Evolutionary conservation across 2,113 vertebrate genomes (phyloP).

Genomic region (Alethe castanea): DNA sequence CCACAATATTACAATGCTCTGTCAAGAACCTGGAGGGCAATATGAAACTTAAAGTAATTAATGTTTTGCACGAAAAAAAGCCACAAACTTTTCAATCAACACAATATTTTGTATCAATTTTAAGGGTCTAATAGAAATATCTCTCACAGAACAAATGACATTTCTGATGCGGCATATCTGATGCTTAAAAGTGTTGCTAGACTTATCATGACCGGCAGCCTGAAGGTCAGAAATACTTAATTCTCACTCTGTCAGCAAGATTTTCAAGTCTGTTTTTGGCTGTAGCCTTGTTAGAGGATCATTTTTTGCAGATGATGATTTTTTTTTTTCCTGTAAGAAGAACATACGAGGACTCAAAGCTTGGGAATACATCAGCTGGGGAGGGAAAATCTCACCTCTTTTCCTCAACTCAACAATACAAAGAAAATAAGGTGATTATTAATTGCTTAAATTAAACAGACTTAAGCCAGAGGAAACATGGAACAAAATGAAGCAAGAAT

Average conservation of each 20-base stretch:
- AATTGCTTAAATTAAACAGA: not conserved
- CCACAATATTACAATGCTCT: not conserved
- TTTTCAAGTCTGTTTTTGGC: not conserved
- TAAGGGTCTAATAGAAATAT: not conserved
- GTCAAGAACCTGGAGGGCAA: not conserved
- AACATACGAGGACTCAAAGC: rapidly evolving
- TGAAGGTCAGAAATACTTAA: not conserved
- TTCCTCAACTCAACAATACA: not conserved
- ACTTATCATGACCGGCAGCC: not conserved
- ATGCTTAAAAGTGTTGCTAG: not conserved
- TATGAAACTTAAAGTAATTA: not conserved
- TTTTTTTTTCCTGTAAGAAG: not conserved
- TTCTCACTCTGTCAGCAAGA: not conserved
- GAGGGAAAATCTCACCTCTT: not conserved
- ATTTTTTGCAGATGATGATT: not conserved
- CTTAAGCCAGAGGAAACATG: not conserved
- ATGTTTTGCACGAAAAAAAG: not conserved
- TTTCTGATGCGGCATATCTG: not conserved
- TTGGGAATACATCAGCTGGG: not conserved
- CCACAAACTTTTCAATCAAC: not conserved
- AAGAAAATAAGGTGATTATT: not conserved
- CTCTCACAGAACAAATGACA: not conserved
- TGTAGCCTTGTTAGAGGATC: not conserved
- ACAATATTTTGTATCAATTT: not conserved
- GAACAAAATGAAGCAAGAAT: not conserved